A percentile compares a stretch with the other conserved stretches of the same genome.
These are phyloP conservation scores for Sweltsa coloradensis DNA, from an alignment of 1,140 invertebrate species.

Conservation along the genomic window DNA sequence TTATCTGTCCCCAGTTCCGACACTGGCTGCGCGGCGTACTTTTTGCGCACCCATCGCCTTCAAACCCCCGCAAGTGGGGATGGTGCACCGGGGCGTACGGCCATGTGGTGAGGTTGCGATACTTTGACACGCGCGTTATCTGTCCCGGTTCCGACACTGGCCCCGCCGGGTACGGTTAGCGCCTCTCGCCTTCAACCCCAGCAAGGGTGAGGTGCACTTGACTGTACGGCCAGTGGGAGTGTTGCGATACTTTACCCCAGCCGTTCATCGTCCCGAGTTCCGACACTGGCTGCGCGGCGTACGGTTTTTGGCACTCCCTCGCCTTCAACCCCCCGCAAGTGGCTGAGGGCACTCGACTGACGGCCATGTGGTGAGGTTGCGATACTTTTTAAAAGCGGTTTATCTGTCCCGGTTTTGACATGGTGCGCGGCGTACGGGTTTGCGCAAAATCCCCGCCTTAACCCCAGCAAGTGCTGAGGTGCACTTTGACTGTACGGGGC, in stretches of 20 bases:
- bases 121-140: too few species aligned
- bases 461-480: too few species aligned
- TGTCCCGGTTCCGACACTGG: too few species aligned
- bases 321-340: slow-evolving; percentile 96
- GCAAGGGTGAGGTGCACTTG: slow-evolving; percentile 97
- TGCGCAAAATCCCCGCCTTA: too few species aligned
- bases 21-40: slow-evolving; percentile 82
- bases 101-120: too few species aligned
- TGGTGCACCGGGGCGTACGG: slow-evolving; percentile 95
- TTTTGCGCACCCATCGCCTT: slow-evolving; percentile 76
- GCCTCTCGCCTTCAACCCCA: slow-evolving; percentile 89
- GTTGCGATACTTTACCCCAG: too few species aligned
- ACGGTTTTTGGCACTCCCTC: slow-evolving; percentile 76
- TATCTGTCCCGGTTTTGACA: too few species aligned
- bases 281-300: slow-evolving; percentile 80
- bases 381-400: too few species aligned
- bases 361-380: slow-evolving; percentile 96
- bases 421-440: too few species aligned
- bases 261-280: slow-evolving; percentile 85
- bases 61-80: slow-evolving; percentile 97
- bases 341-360: slow-evolving; percentile 96
- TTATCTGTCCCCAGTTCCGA: too few species aligned
- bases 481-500: too few species aligned
- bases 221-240: slow-evolving; percentile 87
- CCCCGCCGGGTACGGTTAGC: slow-evolving; percentile 80